Conservation (phyloP, 2,888 invertebrate species). For the Cephus spinipes region DNA sequence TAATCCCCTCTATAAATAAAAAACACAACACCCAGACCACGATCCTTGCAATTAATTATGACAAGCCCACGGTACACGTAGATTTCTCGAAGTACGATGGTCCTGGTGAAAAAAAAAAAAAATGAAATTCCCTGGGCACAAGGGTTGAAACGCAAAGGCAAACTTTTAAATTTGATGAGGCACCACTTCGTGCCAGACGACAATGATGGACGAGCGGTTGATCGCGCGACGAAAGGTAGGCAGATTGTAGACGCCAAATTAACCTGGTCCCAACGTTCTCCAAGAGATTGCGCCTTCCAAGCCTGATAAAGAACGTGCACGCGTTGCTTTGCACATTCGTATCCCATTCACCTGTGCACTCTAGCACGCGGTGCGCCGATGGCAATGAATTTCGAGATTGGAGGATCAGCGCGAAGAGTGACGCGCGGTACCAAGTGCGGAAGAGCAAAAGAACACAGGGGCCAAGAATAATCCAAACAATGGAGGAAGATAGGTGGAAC, state of each 20-base stretch:
- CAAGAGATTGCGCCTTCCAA: too few relatives aligned
- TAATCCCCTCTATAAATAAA: constrained; percentile 21
- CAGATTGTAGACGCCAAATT: constrained; percentile 32
- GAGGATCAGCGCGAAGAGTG: constrained; percentile 30
- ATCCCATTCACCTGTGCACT: too few relatives aligned
- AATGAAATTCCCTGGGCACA: not conserved
- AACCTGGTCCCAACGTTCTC: constrained; percentile 15
- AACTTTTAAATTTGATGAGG: constrained; percentile 9
- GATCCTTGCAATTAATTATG: too few relatives aligned
- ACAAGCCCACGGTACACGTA: too few relatives aligned
- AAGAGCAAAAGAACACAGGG: not conserved
- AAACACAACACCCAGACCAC: not conserved
- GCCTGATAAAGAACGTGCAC: too few relatives aligned
- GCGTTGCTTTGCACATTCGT: too few relatives aligned
- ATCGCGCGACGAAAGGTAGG: constrained; percentile 27
- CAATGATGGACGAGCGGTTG: constrained; percentile 30
- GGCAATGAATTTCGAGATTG: not conserved
- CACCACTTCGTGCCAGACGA: constrained; percentile 29
- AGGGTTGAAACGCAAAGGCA: not conserved
- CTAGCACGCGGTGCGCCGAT: too few relatives aligned
- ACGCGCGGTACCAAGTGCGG: constrained; percentile 16
- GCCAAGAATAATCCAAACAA: not conserved
- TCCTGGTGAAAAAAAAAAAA: not conserved
- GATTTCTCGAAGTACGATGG: too few relatives aligned
- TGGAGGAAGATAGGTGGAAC: too few relatives aligned